These are phyloP conservation scores for Chunga burmeisteri DNA, from an alignment of 2,113 vertebrate species.

Conservation along the genomic window DNA sequence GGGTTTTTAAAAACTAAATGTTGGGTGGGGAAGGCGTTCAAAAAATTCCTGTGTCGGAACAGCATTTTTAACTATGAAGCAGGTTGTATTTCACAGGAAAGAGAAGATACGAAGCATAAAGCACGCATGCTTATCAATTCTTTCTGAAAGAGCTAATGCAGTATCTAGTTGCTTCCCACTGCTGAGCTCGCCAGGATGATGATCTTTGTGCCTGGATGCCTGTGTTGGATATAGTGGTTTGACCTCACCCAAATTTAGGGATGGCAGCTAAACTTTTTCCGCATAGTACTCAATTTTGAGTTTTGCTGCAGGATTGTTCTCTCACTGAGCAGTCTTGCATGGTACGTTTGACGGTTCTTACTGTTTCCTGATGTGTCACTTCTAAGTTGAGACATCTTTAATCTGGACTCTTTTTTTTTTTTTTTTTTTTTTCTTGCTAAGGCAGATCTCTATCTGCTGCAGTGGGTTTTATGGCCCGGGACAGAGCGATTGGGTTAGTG, in stretches of 20 bases:
- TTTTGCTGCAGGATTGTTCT: background rate
- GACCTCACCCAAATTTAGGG: background rate
- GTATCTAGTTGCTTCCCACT: background rate
- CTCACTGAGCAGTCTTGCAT: background rate
- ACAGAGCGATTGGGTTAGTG: background rate
- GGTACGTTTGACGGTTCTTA: background rate
- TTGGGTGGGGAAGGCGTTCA: background rate
- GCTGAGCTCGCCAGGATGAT: background rate
- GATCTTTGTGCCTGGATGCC: background rate
- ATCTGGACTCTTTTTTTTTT: background rate
- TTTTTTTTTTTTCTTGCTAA: background rate
- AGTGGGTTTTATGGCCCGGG: background rate
- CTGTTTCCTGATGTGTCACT: background rate
- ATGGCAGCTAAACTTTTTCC: background rate
- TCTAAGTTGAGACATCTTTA: background rate
- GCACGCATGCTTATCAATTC: background rate
- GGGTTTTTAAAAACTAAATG: background rate
- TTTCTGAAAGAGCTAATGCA: background rate
- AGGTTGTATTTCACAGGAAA: constrained; percentile 8
- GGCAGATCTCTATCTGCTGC: constrained; percentile 31
- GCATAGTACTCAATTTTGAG: background rate
- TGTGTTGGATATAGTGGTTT: background rate
- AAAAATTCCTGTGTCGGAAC: background rate
- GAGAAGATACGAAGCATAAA: constrained; percentile 19
- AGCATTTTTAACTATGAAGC: constrained; percentile 13